Base-by-base conservation (phyloP, 2,113 vertebrate species). In the Pedetes capensis region DNA sequence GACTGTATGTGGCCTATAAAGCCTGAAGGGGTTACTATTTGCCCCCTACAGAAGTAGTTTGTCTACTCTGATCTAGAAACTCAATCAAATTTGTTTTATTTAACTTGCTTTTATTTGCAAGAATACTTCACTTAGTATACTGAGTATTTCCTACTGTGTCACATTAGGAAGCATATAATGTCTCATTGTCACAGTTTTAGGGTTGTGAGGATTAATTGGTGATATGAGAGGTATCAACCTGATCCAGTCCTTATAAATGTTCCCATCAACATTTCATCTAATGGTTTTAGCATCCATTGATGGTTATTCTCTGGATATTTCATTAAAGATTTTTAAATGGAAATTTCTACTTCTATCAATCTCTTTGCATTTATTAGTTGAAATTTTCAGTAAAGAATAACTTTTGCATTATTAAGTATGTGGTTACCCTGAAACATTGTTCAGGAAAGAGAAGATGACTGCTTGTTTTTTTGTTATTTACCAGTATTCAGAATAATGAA, bases 101-200 rank as follows among this genome's bases (percentile, higher is more conserved):
- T 61, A 86, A 12, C 72, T 91, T 89, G 47, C 61, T 95, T 93
- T 53, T 86, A 69, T 89, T 89, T 94, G 25, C 23, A 92, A 76
- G 69, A 81, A 72, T 51, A 66, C 5, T 14, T 51, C 69, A 59
- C 57, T 29, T 23, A 47, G n/a, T 53, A 34, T 51, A 78, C 64
- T 59, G 61, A 66, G 18, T 49, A 89, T 66, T 71, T 82, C 47
- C 85, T 92, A 57, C 39, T 53, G 17, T 55, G 83, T 81, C 25
- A 59, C 32, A 42, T 57, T 39, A 49, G 47, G 18, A 76, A 29
- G 47, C 3, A 42, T 34, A 32, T 55, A 59, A 71, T 42, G 47
- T 94, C 55, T 94, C 53, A 42, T 29, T 88, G 78, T 75, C 89
- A 79, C 22, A 66, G 25, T 69, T 89, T 64, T 8, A 64, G 12